These are phyloP conservation scores for Tetragonula carbonaria DNA, from an alignment of 2,888 invertebrate species.

Conservation along the genomic window DNA sequence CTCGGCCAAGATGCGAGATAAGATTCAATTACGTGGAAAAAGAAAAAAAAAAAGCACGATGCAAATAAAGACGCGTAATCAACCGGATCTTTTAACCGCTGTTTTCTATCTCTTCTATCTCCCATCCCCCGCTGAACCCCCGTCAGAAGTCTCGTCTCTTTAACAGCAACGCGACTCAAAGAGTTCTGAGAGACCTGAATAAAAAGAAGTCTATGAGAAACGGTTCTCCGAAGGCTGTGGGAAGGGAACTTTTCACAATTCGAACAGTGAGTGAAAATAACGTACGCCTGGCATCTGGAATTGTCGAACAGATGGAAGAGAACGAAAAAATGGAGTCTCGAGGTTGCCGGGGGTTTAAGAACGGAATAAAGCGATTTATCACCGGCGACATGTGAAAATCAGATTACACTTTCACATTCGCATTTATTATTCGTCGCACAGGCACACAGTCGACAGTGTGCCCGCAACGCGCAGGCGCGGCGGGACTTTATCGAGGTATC, in stretches of 20 bases:
- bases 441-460: not conserved
- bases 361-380: not conserved
- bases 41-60: constrained; percentile 50
- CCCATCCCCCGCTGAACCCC: not conserved
- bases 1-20: constrained; percentile 62
- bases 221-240: not conserved
- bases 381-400: not conserved
- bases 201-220: no score
- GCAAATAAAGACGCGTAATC: constrained; percentile 63
- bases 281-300: no score
- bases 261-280: no score
- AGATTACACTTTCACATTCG: constrained; percentile 2
- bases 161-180: not conserved
- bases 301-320: not conserved
- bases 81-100: constrained; percentile 37
- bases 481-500: not conserved
- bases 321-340: not conserved
- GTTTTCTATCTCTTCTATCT: constrained; percentile 13
- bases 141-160: constrained; percentile 41
- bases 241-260: not conserved
- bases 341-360: not conserved
- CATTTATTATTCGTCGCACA: not conserved
- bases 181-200: not conserved
- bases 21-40: constrained; percentile 63
- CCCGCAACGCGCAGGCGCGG: not conserved